Percentiles rank a stretch among this genome's conserved stretches.
Evolutionary conservation across 1,140 invertebrate genomes (phyloP).

Genomic region (Drosophila bifasciata): DNA sequence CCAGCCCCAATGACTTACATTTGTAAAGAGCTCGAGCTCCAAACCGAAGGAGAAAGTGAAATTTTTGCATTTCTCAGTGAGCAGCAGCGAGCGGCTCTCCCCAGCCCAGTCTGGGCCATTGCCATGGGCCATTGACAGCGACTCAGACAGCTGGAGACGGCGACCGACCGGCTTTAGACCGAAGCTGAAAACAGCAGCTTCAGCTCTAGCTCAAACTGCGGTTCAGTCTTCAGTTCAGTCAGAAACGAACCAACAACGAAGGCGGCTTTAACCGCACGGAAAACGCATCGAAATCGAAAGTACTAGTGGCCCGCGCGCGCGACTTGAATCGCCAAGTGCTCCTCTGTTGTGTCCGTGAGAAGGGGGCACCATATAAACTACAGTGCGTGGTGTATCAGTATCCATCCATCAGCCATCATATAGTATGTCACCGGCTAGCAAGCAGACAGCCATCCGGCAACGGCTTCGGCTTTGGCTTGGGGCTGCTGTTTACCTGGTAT

Average conservation of each 20-base stretch:
- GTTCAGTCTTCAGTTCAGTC: constrained; percentile 45
- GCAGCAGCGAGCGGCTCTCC: constrained; percentile 9
- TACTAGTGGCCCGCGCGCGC: constrained; percentile 23
- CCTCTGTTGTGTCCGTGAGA: constrained; percentile 9
- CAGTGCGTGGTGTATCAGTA: too few relatives aligned
- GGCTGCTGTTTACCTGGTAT: constrained; percentile 48
- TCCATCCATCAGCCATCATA: constrained; percentile 42
- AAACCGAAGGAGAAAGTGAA: constrained; percentile 80
- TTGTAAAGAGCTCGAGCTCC: constrained; percentile 46
- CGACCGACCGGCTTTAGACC: constrained; percentile 22
- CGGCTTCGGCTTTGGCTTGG: constrained; percentile 27
- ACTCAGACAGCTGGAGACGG: constrained; percentile 21
- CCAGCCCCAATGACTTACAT: constrained; percentile 78
- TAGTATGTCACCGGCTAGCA: constrained; percentile 56
- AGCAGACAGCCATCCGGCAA: constrained; percentile 31
- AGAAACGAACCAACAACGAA: constrained; percentile 21
- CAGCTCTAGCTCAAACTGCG: constrained; percentile 21
- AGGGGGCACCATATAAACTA: constrained; percentile 29
- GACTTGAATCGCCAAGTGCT: constrained; percentile 51
- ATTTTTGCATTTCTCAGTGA: constrained; percentile 74
- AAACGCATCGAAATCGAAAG: constrained; percentile 63
- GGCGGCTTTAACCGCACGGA: constrained; percentile 29
- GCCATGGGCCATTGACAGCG: constrained; percentile 42
- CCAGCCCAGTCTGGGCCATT: constrained; percentile 38
- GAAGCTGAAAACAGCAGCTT: constrained; percentile 15